A percentile compares a stretch with the other conserved stretches of the same genome.
phyloP scores from a whole-genome alignment of 2,888 invertebrate genomes.

The Mesorhabditis spiculigera region DNA sequence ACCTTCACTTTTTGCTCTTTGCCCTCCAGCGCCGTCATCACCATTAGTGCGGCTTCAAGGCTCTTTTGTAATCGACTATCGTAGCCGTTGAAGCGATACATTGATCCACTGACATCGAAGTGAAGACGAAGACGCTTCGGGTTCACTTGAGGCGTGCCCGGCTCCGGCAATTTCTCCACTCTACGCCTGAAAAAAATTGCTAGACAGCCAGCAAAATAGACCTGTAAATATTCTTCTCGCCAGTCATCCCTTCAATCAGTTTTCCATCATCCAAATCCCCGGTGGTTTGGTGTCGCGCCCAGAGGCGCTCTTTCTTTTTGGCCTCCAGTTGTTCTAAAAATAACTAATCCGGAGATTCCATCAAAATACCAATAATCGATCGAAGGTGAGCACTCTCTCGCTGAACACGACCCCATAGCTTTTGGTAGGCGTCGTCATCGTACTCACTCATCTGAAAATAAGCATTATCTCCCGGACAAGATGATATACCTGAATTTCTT shows the following conservation, averaged over 20 bases:
- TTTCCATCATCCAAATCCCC: conserved; percentile 93
- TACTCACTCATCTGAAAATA: conserved; percentile 78
- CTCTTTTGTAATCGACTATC: conserved; percentile 83
- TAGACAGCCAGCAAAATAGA: conserved; percentile 60
- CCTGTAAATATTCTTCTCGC: conserved; percentile 85
- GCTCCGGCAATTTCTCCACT: conserved; percentile 53
- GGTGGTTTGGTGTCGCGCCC: conserved; percentile 87
- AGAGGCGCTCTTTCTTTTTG: conserved; percentile 80
- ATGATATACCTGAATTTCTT: conserved; percentile 17
- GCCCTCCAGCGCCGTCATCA: conserved; percentile 85
- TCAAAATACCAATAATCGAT: conserved; percentile 78
- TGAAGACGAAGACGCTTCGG: conserved; percentile 71
- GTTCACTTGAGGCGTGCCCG: conserved; percentile 77
- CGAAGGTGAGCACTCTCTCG: conserved; percentile 78
- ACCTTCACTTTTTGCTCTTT: conserved; percentile 77
- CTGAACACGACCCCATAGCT: conserved; percentile 72
- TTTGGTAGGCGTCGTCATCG: conserved; percentile 81
- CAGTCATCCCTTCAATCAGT: conserved; percentile 83
- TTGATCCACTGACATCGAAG: conserved; percentile 88
- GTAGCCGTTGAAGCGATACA: conserved; percentile 94
- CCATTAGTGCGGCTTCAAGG: conserved; percentile 66
- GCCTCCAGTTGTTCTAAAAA: conserved; percentile 63
- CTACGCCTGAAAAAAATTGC: conserved; percentile 33
- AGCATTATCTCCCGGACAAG: conserved; percentile 4
- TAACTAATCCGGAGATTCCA: conserved; percentile 60